These are phyloP conservation scores for Hybognathus amarus DNA, from an alignment of 2,797 vertebrate genomes.

Conservation along the genomic window DNA sequence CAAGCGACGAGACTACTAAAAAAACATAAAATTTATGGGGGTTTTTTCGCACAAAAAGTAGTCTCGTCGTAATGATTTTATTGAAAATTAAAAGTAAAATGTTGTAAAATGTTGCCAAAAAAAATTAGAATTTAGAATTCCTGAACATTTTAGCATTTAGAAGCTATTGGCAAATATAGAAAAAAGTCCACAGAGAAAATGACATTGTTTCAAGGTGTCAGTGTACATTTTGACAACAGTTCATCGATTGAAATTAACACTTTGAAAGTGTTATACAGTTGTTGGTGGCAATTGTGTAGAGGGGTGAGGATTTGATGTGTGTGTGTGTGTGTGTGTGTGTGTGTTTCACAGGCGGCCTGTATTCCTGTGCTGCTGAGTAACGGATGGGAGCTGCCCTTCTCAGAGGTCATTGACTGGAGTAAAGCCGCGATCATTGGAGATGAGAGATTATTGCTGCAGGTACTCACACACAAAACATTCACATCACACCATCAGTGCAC, in stretches of 20 bases:
- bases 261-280: background rate
- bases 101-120: background rate
- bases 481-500: background rate
- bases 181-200: conserved; percentile 8
- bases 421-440: conserved; percentile 81
- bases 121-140: background rate
- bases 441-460: conserved; percentile 82
- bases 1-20: too few species aligned
- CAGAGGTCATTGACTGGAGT: conserved; percentile 85
- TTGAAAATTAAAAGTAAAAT: too few species aligned
- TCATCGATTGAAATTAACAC: conserved; percentile 14
- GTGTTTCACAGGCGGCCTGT: conserved; percentile 76
- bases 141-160: background rate
- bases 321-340: background rate
- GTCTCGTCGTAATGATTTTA: too few species aligned
- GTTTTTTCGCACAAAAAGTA: too few species aligned
- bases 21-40: too few species aligned
- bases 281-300: conserved; percentile 3
- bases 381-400: conserved; percentile 85
- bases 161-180: background rate
- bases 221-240: conserved; percentile 4
- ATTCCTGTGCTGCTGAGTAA: conserved; percentile 83
- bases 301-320: background rate
- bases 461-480: conserved; percentile 51
- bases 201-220: conserved; percentile 4